phyloP scores from a whole-genome alignment of 2,113 vertebrate species.

The Cyphomyrus plagiostoma region DNA sequence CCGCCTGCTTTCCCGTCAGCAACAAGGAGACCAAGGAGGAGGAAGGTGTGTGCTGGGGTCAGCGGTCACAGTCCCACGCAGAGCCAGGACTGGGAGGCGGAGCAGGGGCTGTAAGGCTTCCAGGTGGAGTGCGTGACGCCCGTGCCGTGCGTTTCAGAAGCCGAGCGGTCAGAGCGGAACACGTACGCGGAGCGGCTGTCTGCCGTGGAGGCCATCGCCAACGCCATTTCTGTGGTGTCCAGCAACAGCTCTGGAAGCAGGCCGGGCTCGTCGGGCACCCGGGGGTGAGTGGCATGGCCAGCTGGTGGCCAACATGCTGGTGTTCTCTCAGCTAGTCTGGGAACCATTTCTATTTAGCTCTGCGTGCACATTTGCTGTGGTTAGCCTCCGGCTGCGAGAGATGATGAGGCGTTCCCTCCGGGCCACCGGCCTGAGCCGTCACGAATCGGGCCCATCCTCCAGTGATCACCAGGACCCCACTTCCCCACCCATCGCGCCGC shows the following conservation, averaged over 20 bases:
- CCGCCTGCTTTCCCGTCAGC: slow-evolving; percentile 95
- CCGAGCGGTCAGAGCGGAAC: slow-evolving; percentile 95
- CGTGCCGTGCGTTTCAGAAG: slow-evolving; percentile 74
- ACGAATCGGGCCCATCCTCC: slow-evolving; percentile 91
- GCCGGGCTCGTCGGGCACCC: slow-evolving; percentile 91
- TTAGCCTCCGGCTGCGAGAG: slow-evolving; percentile 86
- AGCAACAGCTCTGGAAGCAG: slow-evolving; percentile 95
- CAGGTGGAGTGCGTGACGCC: slow-evolving; percentile 24
- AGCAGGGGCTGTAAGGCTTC: neutral
- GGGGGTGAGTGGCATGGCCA: slow-evolving; percentile 66
- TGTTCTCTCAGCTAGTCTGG: neutral
- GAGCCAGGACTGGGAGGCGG: neutral
- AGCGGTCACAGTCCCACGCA: neutral
- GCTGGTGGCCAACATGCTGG: neutral
- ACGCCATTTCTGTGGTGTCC: slow-evolving; percentile 97
- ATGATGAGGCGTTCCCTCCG: slow-evolving; percentile 96
- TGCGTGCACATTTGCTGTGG: slow-evolving; percentile 25
- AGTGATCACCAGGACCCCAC: slow-evolving; percentile 96
- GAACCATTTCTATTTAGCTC: neutral
- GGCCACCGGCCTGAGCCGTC: slow-evolving; percentile 87
- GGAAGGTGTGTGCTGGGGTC: slow-evolving; percentile 74
- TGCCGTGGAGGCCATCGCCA: slow-evolving; percentile 95
- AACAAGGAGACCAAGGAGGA: slow-evolving; percentile 99
- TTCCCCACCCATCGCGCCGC: slow-evolving; percentile 92
- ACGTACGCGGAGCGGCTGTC: slow-evolving; percentile 95